These are phyloP conservation scores for Helostoma temminkii DNA, from an alignment of 2,797 vertebrate genomes.

Conservation along the genomic window DNA sequence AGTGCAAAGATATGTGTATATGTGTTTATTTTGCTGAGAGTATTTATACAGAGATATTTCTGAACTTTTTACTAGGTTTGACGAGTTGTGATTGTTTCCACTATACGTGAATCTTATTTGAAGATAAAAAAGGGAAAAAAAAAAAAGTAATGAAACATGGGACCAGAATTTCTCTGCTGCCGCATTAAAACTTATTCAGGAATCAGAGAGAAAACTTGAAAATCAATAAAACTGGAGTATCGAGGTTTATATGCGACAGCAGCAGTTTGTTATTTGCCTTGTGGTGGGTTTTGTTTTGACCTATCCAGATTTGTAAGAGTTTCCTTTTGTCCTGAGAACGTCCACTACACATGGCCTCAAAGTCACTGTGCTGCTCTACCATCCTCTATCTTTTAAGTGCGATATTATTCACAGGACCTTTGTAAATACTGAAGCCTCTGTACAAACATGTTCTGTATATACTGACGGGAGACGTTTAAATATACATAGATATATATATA, in stretches of 20 bases:
- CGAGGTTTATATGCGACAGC: constrained; percentile 51
- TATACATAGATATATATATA: constrained; percentile 61
- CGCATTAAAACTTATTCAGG: constrained; percentile 51
- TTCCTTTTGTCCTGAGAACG: constrained; percentile 48
- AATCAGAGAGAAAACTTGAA: constrained; percentile 47
- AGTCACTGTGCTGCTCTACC: constrained; percentile 71
- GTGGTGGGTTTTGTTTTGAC: constrained; percentile 56
- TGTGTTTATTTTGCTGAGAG: constrained; percentile 75
- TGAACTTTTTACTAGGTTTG: constrained; percentile 70
- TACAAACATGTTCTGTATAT: constrained; percentile 76
- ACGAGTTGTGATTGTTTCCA: constrained; percentile 59
- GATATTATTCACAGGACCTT: constrained; percentile 59
- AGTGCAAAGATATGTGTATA: constrained; percentile 66
- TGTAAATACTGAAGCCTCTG: constrained; percentile 72
- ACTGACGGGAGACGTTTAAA: constrained; percentile 59
- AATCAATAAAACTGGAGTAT: constrained; percentile 51
- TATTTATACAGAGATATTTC: constrained; percentile 81
- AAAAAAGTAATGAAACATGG: constrained; percentile 42
- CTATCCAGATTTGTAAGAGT: constrained; percentile 54
- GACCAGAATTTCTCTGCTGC: constrained; percentile 68
- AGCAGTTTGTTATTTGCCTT: constrained; percentile 64
- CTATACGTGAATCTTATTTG: constrained; percentile 44
- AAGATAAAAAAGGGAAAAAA: constrained; percentile 7
- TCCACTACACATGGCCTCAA: constrained; percentile 61
- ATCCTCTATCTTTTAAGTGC: constrained; percentile 55